phyloP scores from a whole-genome alignment of 2,888 invertebrate genomes.

The Acronicta aceris region DNA sequence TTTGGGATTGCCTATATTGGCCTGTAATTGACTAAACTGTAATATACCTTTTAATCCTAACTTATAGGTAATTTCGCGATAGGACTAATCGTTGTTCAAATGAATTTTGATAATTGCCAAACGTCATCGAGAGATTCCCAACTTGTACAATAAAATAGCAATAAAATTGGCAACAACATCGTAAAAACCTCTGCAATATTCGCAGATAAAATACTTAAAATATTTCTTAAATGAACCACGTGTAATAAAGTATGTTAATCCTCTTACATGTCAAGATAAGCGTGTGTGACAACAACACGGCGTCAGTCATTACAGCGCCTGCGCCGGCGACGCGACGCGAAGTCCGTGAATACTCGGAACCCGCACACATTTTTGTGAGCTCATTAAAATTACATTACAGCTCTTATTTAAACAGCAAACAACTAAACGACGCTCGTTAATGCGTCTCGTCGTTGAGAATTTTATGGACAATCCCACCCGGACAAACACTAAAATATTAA shows the following conservation, averaged over 20 bases:
- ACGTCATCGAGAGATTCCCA: no score
- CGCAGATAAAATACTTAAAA: conserved; percentile 11
- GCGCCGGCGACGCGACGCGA: conserved; percentile 42
- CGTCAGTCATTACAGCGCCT: conserved; percentile 62
- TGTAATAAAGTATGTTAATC: conserved; percentile 39
- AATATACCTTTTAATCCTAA: conserved; percentile 66
- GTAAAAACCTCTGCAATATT: conserved; percentile 11
- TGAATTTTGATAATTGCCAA: no score
- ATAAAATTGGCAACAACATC: conserved; percentile 12
- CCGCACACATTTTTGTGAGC: conserved; percentile 84
- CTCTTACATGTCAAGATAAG: conserved; percentile 42
- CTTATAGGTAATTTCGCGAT: conserved; percentile 31
- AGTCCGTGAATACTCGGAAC: conserved; percentile 65
- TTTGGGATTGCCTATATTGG: conserved; percentile 53
- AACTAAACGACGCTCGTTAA: conserved; percentile 86
- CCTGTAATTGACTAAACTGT: conserved; percentile 45
- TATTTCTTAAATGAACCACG: conserved; percentile 19
- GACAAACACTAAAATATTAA: conserved; percentile 51
- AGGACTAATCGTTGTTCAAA: conserved; percentile 23
- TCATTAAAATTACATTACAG: conserved; percentile 88
- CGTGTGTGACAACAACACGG: conserved; percentile 39
- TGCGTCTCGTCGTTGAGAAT: conserved; percentile 78
- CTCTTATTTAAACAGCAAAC: conserved; percentile 87
- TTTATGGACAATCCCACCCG: conserved; percentile 79
- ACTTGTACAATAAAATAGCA: no score